Percentiles rank a stretch among this genome's conserved stretches.
phyloP scores from a whole-genome alignment of 2,113 vertebrate species.

The Hemicordylus capensis region DNA sequence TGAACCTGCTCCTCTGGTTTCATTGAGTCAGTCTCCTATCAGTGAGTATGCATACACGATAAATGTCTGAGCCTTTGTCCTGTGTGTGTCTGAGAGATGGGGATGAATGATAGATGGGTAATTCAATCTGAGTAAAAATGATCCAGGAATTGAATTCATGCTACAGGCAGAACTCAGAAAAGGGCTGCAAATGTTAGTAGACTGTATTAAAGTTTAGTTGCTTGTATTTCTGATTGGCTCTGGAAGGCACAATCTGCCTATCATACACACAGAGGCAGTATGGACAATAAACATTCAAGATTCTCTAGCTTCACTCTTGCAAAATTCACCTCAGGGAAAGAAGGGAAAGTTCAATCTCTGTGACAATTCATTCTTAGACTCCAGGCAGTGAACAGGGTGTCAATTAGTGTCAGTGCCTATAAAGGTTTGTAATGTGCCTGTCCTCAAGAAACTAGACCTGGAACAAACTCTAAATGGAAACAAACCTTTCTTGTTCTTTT shows the following conservation, averaged over 20 bases:
- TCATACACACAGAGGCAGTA: background rate
- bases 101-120: background rate
- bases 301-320: background rate
- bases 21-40: background rate
- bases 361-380: background rate
- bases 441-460: background rate
- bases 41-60: background rate
- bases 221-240: background rate
- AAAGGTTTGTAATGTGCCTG: background rate
- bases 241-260: background rate
- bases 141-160: background rate
- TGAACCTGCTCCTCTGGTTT: background rate
- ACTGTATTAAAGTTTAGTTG: background rate
- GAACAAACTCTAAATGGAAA: background rate
- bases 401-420: background rate
- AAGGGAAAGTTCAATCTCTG: background rate
- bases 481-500: background rate
- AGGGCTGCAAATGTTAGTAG: background rate
- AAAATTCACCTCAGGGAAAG: background rate
- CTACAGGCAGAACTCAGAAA: background rate
- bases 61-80: too few species aligned
- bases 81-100: background rate
- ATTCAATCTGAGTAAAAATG: background rate
- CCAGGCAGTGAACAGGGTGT: background rate
- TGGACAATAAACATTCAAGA: background rate